These are phyloP conservation scores for Tauraco erythrolophus DNA, from an alignment of 2,113 vertebrate species.

Conservation along the genomic window DNA sequence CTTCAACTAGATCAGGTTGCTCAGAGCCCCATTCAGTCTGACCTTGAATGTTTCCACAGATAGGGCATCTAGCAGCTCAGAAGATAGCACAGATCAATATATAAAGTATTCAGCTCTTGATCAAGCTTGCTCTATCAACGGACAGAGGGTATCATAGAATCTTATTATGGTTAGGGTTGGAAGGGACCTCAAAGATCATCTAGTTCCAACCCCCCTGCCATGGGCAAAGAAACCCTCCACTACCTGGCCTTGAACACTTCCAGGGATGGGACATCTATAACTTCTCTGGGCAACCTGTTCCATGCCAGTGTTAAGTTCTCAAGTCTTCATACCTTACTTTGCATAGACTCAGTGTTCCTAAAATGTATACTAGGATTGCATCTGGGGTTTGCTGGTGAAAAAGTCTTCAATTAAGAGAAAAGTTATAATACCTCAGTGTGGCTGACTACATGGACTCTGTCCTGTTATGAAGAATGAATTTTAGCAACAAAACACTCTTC, in stretches of 20 bases:
- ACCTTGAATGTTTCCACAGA: not conserved
- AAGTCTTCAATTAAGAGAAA: not conserved
- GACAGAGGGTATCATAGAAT: too few species aligned
- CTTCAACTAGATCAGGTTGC: not conserved
- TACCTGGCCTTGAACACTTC: too few species aligned
- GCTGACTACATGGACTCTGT: not conserved
- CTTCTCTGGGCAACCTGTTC: too few species aligned
- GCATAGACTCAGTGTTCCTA: not conserved
- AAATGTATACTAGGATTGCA: not conserved
- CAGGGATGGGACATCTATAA: too few species aligned
- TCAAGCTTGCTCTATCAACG: not conserved
- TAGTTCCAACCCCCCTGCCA: too few species aligned
- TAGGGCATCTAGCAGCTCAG: not conserved
- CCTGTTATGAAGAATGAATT: not conserved
- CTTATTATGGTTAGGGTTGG: too few species aligned
- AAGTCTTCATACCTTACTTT: not conserved
- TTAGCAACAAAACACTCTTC: not conserved
- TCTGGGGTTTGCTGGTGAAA: not conserved
- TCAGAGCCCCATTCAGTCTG: not conserved
- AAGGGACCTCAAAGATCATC: too few species aligned
- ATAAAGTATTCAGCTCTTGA: not conserved
- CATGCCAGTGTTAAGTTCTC: not conserved
- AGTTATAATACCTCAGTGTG: not conserved
- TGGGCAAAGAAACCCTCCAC: too few species aligned
- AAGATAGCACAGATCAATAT: not conserved